These are phyloP conservation scores for Cephus pulcher DNA, from an alignment of 2,888 invertebrate genomes.

Conservation along the genomic window DNA sequence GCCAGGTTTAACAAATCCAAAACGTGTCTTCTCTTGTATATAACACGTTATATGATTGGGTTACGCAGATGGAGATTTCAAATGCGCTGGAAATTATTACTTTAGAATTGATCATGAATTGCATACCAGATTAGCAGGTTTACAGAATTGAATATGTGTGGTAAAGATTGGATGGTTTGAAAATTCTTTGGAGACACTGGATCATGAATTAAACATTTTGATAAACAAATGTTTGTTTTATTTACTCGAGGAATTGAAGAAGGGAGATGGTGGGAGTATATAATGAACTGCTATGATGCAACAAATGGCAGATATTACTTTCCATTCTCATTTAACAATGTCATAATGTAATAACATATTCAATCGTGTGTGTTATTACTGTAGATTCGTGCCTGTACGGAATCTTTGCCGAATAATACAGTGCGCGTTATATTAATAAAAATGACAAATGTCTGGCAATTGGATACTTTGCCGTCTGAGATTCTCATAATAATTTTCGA, in stretches of 20 bases:
- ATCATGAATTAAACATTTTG: background rate
- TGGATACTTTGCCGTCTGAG: slow-evolving; percentile 65
- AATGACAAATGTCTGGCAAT: slow-evolving; percentile 51
- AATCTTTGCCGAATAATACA: background rate
- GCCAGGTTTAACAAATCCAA: background rate
- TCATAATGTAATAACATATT: background rate
- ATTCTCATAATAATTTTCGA: slow-evolving; percentile 70
- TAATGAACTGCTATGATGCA: background rate
- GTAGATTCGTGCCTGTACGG: background rate
- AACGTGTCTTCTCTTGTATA: background rate
- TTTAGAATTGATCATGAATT: too few species aligned
- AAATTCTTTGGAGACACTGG: background rate
- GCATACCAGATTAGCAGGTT: too few species aligned
- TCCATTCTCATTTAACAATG: background rate
- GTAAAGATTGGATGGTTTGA: background rate
- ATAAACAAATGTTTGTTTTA: background rate
- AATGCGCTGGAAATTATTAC: too few species aligned
- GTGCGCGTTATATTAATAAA: slow-evolving; percentile 24
- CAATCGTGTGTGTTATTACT: background rate
- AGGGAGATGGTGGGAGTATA: background rate
- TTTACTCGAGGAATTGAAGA: background rate
- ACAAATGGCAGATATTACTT: background rate
- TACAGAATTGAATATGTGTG: too few species aligned
- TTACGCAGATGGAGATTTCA: too few species aligned
- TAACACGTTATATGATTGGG: background rate